These are phyloP conservation scores for Euphydryas editha DNA, from an alignment of 2,888 invertebrate species.

Conservation along the genomic window DNA sequence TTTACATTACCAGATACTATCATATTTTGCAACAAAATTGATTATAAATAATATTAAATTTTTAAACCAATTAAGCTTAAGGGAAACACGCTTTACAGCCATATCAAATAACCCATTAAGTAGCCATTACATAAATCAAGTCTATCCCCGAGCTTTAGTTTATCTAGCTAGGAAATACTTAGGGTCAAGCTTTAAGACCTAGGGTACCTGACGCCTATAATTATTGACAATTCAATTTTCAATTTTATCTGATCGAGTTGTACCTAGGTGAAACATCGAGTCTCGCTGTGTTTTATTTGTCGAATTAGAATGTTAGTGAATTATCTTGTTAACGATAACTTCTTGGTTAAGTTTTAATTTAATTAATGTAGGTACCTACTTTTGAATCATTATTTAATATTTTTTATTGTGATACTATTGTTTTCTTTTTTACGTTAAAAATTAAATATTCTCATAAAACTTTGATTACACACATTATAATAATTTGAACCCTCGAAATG, in stretches of 20 bases:
- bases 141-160: conserved; percentile 18
- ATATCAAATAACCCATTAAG: conserved; percentile 36
- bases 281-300: conserved; percentile 35
- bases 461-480: too few relatives aligned
- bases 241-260: conserved; percentile 64
- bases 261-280: conserved; percentile 39
- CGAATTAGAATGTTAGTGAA: conserved; percentile 20
- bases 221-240: conserved; percentile 80
- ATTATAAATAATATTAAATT: conserved; percentile 12
- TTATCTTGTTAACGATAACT: conserved; percentile 19
- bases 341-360: conserved; percentile 11
- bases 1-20: not conserved
- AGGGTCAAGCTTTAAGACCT: conserved; percentile 47
- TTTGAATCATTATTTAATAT: too few relatives aligned
- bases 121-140: conserved; percentile 37
- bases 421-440: too few relatives aligned
- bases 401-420: too few relatives aligned
- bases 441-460: too few relatives aligned
- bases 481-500: too few relatives aligned
- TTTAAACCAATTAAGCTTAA: conserved; percentile 22
- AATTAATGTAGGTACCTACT: not conserved
- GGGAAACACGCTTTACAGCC: conserved; percentile 28
- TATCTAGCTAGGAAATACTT: conserved; percentile 42
- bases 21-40: conserved; percentile 9
- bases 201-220: conserved; percentile 54